Percentiles rank a stretch among this genome's conserved stretches.
phyloP scores from a whole-genome alignment of 2,888 invertebrate species.

The Caenorhabditis sp. region DNA sequence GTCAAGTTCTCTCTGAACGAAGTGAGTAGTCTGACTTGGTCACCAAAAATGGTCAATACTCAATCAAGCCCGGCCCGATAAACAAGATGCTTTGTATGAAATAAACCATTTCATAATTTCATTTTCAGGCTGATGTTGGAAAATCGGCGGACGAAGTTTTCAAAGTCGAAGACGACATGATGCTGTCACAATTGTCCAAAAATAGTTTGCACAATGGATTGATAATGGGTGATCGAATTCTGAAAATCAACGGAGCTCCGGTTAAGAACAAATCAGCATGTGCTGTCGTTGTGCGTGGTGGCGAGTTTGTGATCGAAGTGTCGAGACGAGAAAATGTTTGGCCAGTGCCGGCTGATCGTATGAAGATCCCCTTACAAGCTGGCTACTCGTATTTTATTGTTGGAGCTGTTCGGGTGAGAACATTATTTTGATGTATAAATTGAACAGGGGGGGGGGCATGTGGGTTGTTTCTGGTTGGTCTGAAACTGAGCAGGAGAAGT shows the following conservation, averaged over 20 bases:
- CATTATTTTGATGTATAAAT: background rate
- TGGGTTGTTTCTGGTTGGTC: too few relatives aligned
- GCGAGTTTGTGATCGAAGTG: background rate
- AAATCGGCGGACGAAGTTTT: conserved; percentile 2
- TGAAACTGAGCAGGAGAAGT: too few relatives aligned
- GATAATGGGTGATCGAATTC: conserved; percentile 14
- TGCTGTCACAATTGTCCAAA: conserved; percentile 10
- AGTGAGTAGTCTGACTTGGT: too few relatives aligned
- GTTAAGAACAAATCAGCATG: background rate
- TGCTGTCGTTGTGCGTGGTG: background rate
- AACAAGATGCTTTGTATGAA: too few relatives aligned
- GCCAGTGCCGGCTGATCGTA: background rate
- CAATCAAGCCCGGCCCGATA: too few relatives aligned
- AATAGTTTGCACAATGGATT: conserved; percentile 23
- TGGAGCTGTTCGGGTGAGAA: background rate
- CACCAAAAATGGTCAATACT: too few relatives aligned
- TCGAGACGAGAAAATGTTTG: background rate
- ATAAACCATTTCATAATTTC: too few relatives aligned
- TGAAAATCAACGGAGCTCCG: conserved; percentile 1
- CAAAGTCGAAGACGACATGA: conserved; percentile 11
- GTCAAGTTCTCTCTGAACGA: conserved; percentile 4
- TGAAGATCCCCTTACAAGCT: background rate
- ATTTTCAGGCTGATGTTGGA: conserved; percentile 3
- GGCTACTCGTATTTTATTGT: conserved; percentile 9
- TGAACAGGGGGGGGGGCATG: too few relatives aligned